These are phyloP conservation scores for Ariopsis seemanni DNA, from an alignment of 2,113 vertebrate genomes.

Conservation along the genomic window DNA sequence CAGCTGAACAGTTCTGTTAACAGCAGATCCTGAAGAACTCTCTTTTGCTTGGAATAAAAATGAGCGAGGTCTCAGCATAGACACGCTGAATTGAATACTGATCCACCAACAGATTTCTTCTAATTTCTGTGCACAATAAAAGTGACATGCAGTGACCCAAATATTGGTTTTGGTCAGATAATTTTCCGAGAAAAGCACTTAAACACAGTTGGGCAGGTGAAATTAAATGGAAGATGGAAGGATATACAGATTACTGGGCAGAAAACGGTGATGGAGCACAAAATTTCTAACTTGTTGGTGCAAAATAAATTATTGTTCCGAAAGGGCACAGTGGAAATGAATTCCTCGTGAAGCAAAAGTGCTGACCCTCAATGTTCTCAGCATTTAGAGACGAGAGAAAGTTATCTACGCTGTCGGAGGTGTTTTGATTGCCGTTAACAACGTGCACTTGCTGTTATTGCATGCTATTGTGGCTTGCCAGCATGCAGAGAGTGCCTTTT, in stretches of 20 bases:
- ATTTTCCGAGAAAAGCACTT: not conserved
- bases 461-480: not conserved
- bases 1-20: not conserved
- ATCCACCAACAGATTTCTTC: not conserved
- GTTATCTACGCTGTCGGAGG: conserved; percentile 10
- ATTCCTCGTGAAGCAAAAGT: conserved; percentile 17
- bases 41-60: not conserved
- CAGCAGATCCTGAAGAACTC: not conserved
- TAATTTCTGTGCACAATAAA: not conserved
- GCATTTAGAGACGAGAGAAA: conserved; percentile 1
- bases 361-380: conserved; percentile 17
- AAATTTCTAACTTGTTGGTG: conserved; percentile 19
- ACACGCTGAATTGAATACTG: conserved; percentile 4
- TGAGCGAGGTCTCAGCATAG: not conserved
- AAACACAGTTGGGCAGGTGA: not conserved
- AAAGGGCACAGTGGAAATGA: conserved; percentile 19
- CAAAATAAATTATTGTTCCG: not conserved
- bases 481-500: conserved; percentile 16
- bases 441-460: conserved; percentile 16
- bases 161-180: not conserved
- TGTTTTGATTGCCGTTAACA: conserved; percentile 41
- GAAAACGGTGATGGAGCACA: not conserved
- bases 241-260: not conserved
- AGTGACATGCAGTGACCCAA: not conserved
- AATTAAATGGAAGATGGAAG: not conserved